phyloP scores from a whole-genome alignment of 1,140 invertebrate genomes.

The Littorina saxatilis region DNA sequence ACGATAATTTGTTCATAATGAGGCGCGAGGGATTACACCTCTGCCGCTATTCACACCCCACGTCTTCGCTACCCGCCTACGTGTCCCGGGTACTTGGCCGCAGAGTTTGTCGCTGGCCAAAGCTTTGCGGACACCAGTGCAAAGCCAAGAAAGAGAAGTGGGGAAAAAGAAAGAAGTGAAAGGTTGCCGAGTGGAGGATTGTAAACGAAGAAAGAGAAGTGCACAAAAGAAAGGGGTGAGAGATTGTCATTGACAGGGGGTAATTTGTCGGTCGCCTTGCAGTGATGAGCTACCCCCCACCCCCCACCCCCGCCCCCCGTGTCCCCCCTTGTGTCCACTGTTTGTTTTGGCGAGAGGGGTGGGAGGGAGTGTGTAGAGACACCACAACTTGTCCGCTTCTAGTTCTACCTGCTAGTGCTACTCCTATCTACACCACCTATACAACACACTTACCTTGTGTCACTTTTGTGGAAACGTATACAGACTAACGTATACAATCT shows the following conservation, averaged over 20 bases:
- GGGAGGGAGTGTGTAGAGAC: not conserved
- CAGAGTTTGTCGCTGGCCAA: conserved; percentile 10
- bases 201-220: too few relatives aligned
- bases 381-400: too few relatives aligned
- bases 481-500: too few relatives aligned
- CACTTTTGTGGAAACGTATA: too few relatives aligned
- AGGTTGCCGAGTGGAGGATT: too few relatives aligned
- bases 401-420: too few relatives aligned
- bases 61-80: conserved; percentile 28
- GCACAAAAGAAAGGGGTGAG: not conserved
- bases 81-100: conserved; percentile 24
- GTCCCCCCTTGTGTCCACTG: not conserved
- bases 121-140: too few relatives aligned
- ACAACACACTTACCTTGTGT: too few relatives aligned
- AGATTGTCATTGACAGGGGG: not conserved
- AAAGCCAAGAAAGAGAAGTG: too few relatives aligned
- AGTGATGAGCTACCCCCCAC: not conserved
- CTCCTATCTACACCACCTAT: too few relatives aligned
- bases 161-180: not conserved
- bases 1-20: conserved; percentile 37
- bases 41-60: conserved; percentile 8
- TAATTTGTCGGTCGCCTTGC: not conserved
- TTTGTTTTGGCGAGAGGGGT: conserved; percentile 14
- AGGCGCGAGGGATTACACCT: not conserved
- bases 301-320: not conserved